Conservation (phyloP, 2,888 invertebrate genomes). For the Cephus runcator region DNA sequence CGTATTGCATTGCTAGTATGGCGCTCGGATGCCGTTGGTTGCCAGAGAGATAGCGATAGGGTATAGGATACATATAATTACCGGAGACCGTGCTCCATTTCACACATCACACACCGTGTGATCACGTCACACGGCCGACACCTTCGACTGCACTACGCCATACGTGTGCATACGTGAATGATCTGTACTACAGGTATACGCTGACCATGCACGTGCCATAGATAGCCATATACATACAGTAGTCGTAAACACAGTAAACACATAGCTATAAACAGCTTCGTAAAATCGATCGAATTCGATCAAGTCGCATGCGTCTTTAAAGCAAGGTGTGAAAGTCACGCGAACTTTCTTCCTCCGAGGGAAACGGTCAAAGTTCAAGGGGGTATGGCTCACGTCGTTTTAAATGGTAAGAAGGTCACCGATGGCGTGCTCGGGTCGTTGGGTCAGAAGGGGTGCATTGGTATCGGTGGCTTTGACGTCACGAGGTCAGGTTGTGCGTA, state of each 20-base stretch:
- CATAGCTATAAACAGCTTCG: not conserved
- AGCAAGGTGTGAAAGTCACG: not conserved
- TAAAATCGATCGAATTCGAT: not conserved
- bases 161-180: not conserved
- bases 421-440: not conserved
- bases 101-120: constrained; percentile 59
- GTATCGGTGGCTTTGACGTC: not conserved
- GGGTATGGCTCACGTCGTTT: not conserved
- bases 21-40: constrained; percentile 29
- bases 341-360: not conserved
- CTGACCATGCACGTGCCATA: not conserved
- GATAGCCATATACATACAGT: not conserved
- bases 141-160: constrained; percentile 39
- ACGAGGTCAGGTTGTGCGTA: constrained; percentile 17
- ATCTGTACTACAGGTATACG: not conserved
- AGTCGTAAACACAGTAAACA: not conserved
- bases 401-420: not conserved
- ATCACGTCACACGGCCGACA: constrained; percentile 59
- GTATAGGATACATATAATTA: constrained; percentile 61
- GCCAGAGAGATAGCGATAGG: constrained; percentile 43
- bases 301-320: not conserved
- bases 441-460: no score
- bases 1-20: constrained; percentile 44
- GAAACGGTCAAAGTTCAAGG: not conserved
- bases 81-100: constrained; percentile 58